Evolutionary conservation across 2,888 invertebrate genomes (phyloP), one percentile per base, ranked within the genome.

Genomic region (Aelia acuminata): DNA sequence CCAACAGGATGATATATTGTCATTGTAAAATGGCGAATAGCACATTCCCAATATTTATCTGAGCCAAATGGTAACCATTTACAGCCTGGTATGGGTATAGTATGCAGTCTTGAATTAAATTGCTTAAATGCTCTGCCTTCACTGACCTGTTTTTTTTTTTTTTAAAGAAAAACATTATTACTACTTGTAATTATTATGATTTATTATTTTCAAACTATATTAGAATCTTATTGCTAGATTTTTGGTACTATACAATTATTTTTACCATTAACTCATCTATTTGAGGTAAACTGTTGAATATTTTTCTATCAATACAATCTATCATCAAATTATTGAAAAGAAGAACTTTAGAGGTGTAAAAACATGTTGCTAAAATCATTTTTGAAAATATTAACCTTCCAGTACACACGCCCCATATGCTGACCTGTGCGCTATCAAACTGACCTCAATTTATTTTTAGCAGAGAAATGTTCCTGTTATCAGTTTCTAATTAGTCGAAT

Each of bases 1-100:
- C 97, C 97, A 80, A 96, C 95, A 0, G 97, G 97, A 93, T 97
- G 97, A 92, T 97, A 97, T 91, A 97, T 96, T 5, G 97, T 97
- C 96, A 97, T 97, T 7, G 97, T 96, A 91, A 97, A 96, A 87
- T 96, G 96, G 53, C 97, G 93, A 87, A 96, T 96, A 92, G 97
- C 96, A 92, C 98, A 98, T 92, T 97, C 97, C 93, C 97, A 95
- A 91, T 97, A 98, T 47, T 94, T 95, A 91, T 97, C 97, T 1
- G 96, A 95, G 91, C 94, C 95, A 91, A 96, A 97, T 84, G 43
- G 70, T 80, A 94, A 93, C 87, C 96, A 94, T 90, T 94, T 95
- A 91, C 97, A 97, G 88, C 96, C 96, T 0, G 97, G 97, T 90
- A 97, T 93, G 2, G 96, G 95, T 86, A 95, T 95, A 90, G 94